Evolutionary conservation across 2,113 vertebrate genomes (phyloP).

Genomic region (Noturus placidus): DNA sequence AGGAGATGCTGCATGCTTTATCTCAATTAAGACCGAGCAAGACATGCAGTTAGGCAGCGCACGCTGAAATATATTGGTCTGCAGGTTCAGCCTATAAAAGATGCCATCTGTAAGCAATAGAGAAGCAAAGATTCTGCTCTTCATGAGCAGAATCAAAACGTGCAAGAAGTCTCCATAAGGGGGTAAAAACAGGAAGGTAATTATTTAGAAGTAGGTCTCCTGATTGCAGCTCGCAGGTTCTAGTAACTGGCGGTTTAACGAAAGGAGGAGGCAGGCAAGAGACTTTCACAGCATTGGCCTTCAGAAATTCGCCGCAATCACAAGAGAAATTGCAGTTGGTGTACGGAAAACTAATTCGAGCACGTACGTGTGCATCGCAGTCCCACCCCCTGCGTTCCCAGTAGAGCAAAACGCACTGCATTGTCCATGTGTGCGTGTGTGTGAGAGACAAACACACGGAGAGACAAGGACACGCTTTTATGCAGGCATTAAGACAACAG

Average conservation of each 20-base stretch:
- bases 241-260: conserved; percentile 71
- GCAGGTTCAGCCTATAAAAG: conserved; percentile 23
- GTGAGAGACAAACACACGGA: conserved; percentile 53
- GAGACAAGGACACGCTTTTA: conserved; percentile 42
- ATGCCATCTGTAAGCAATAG: conserved; percentile 24
- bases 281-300: conserved; percentile 63
- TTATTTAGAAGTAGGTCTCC: conserved; percentile 73
- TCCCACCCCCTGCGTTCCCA: not conserved
- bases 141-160: conserved; percentile 29
- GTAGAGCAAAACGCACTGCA: not conserved
- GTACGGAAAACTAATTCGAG: conserved; percentile 54
- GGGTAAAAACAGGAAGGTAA: conserved; percentile 66
- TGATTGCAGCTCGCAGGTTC: conserved; percentile 74
- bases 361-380: not conserved
- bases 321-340: conserved; percentile 57
- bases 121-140: conserved; percentile 8
- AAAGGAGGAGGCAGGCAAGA: conserved; percentile 57
- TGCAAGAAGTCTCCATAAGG: conserved; percentile 36
- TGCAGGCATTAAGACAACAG: conserved; percentile 58
- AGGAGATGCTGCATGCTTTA: conserved; percentile 21
- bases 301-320: conserved; percentile 59
- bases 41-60: conserved; percentile 19
- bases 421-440: conserved; percentile 34
- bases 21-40: conserved; percentile 14
- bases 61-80: conserved; percentile 15